These are phyloP conservation scores for Antheraea assamensis DNA, from an alignment of 2,888 invertebrate genomes.

Conservation along the genomic window DNA sequence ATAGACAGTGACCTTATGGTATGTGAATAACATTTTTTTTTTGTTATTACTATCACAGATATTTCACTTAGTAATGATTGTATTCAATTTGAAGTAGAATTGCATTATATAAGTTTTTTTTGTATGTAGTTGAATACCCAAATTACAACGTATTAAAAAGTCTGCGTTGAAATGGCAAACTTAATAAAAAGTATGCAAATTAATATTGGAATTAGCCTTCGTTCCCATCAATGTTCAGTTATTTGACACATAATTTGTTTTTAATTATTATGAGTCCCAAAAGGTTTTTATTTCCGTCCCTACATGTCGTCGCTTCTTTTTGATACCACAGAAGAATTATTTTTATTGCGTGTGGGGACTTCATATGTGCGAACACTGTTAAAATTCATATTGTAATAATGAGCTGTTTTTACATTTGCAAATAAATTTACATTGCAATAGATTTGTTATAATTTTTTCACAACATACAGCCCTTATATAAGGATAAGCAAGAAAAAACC, in stretches of 20 bases:
- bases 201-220: background rate
- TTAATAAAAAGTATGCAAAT: conserved; percentile 1
- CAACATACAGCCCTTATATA: too few species aligned
- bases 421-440: too few species aligned
- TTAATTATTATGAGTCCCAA: background rate
- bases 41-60: conserved; percentile 1
- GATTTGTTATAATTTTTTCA: too few species aligned
- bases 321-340: background rate
- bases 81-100: background rate
- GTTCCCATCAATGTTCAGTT: background rate
- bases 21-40: conserved; percentile 27
- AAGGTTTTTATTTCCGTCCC: background rate
- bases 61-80: background rate
- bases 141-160: conserved; percentile 1
- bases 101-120: background rate
- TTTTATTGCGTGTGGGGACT: background rate
- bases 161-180: background rate
- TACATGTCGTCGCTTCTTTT: background rate
- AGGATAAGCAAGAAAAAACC: too few species aligned
- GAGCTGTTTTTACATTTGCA: too few species aligned
- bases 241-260: conserved; percentile 5
- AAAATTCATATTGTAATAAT: too few species aligned
- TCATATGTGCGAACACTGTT: too few species aligned
- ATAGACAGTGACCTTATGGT: conserved; percentile 30
- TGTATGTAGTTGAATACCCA: background rate